A percentile compares a stretch with the other conserved stretches of the same genome.
Conservation (phyloP, 2,888 invertebrate species). For the Acanthoscelides obtectus region DNA sequence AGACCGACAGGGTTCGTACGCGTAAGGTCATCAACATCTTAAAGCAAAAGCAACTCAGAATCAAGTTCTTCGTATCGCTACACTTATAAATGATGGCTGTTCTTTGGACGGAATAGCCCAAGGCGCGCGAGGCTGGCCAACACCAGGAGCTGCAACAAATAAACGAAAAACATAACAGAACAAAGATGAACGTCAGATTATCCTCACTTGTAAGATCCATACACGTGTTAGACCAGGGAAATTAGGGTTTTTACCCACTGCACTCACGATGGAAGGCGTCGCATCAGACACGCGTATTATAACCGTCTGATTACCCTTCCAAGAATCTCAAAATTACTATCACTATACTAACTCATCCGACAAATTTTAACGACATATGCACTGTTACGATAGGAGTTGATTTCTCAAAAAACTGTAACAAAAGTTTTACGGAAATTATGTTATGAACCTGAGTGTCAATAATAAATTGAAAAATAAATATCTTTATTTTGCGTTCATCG, state of each 20-base stretch:
- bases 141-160: constrained; percentile 48
- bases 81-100: constrained; percentile 47
- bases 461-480: too few relatives aligned
- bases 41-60: constrained; percentile 45
- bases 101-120: constrained; percentile 35
- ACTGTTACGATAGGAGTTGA: too few relatives aligned
- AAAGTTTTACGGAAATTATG: too few relatives aligned
- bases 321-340: too few relatives aligned
- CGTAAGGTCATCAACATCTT: constrained; percentile 46
- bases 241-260: neutral
- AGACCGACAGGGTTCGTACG: constrained; percentile 32
- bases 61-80: constrained; percentile 47
- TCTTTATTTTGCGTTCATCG: too few relatives aligned
- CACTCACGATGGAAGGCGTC: too few relatives aligned
- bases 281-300: too few relatives aligned
- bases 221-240: constrained; percentile 20
- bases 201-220: constrained; percentile 38
- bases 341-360: too few relatives aligned
- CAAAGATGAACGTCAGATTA: constrained; percentile 46
- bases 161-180: constrained; percentile 46
- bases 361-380: too few relatives aligned
- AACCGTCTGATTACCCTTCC: too few relatives aligned
- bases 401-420: too few relatives aligned
- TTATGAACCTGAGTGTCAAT: too few relatives aligned
- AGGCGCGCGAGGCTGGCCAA: constrained; percentile 44